phyloP scores from a whole-genome alignment of 2,113 vertebrate species.

The Callopanchax toddi region DNA sequence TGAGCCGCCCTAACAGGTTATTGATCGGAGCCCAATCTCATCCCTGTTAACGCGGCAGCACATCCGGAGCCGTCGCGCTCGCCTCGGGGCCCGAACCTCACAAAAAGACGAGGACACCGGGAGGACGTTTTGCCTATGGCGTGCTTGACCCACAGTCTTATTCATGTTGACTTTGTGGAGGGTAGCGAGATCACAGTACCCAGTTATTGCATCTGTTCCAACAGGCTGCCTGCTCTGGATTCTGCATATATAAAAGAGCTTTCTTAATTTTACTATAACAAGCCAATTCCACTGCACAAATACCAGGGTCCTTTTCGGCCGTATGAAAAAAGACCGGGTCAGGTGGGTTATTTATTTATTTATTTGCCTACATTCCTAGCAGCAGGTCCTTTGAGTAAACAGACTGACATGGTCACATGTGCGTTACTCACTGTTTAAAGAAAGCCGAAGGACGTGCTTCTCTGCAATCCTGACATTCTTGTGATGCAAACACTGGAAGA shows the following conservation, averaged over 20 bases:
- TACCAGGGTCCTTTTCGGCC: slow-evolving; percentile 14
- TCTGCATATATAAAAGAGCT: slow-evolving; percentile 19
- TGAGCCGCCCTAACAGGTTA: slow-evolving; percentile 72
- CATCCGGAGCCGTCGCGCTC: slow-evolving; percentile 20
- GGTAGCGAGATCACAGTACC: background rate
- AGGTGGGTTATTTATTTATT: background rate
- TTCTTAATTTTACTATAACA: slow-evolving; percentile 41
- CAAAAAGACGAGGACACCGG: slow-evolving; percentile 35
- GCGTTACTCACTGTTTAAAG: slow-evolving; percentile 53
- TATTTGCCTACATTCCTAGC: slow-evolving; percentile 14
- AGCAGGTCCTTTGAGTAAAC: slow-evolving; percentile 44
- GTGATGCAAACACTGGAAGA: slow-evolving; percentile 23
- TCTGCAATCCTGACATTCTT: slow-evolving; percentile 32
- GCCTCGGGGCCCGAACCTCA: slow-evolving; percentile 27
- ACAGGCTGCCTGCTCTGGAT: slow-evolving; percentile 33
- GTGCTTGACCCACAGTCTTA: slow-evolving; percentile 18
- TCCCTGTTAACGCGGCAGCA: slow-evolving; percentile 44
- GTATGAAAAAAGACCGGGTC: background rate
- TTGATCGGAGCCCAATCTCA: slow-evolving; percentile 63
- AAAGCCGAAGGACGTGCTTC: slow-evolving; percentile 33
- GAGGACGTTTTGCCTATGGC: slow-evolving; percentile 25
- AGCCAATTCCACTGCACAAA: slow-evolving; percentile 30
- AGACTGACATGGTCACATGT: slow-evolving; percentile 54
- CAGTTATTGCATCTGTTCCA: slow-evolving; percentile 31
- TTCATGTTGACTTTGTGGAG: slow-evolving; percentile 11